A percentile compares a stretch with the other conserved stretches of the same genome.
These are phyloP conservation scores for Drosophila conformis DNA, from an alignment of 2,888 invertebrate genomes.

Conservation along the genomic window DNA sequence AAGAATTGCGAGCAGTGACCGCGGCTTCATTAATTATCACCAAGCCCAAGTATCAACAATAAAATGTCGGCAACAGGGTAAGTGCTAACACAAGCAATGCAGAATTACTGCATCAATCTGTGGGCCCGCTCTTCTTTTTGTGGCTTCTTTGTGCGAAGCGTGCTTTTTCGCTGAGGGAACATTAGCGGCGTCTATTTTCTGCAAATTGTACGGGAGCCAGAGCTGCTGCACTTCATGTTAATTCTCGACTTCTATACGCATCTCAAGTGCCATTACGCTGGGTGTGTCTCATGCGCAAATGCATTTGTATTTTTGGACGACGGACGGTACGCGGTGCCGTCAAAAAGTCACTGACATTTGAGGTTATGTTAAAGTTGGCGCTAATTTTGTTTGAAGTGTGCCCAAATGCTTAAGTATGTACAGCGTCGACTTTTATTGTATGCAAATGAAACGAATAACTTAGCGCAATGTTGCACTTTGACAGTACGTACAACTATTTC, in stretches of 20 bases:
- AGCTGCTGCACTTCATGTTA: conserved; percentile 12
- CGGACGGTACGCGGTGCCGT: conserved; percentile 32
- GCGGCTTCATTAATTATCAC: conserved; percentile 38
- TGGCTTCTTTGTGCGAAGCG: conserved; percentile 74
- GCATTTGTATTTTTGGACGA: conserved; percentile 56
- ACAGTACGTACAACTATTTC: conserved; percentile 11
- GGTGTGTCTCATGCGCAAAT: conserved; percentile 72
- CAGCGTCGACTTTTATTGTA: conserved; percentile 39
- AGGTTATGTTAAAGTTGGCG: conserved; percentile 75
- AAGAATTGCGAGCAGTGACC: conserved; percentile 30
- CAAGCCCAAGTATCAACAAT: conserved; percentile 45
- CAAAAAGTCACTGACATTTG: conserved; percentile 49
- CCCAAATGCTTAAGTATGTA: conserved; percentile 23
- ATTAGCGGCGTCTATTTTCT: conserved; percentile 69
- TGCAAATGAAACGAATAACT: conserved; percentile 41
- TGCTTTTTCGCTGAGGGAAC: conserved; percentile 57
- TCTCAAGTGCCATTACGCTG: conserved; percentile 37
- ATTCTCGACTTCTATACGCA: conserved; percentile 4
- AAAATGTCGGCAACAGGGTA: conserved; percentile 80
- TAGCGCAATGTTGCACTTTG: conserved; percentile 32
- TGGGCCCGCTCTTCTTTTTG: conserved; percentile 55
- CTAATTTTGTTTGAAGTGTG: conserved; percentile 51
- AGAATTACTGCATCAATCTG: conserved; percentile 13
- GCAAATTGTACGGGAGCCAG: background rate
- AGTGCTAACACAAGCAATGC: background rate